phyloP scores from a whole-genome alignment of 2,888 invertebrate species.

The Meloe dianella region DNA sequence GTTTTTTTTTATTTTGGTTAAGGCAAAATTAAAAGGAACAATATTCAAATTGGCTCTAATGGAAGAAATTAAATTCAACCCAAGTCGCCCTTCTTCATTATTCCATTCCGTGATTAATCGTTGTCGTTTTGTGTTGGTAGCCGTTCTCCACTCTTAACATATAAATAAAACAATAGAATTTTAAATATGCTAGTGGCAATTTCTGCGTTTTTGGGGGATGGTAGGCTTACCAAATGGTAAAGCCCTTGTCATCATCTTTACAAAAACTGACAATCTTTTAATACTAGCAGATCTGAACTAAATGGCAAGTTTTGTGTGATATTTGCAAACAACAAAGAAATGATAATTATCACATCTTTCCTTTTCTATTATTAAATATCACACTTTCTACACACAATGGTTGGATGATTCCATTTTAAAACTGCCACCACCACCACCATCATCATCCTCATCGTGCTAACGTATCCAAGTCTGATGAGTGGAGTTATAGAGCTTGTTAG shows the following conservation, averaged over 20 bases:
- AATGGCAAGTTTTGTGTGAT: conserved; percentile 31
- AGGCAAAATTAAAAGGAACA: background rate
- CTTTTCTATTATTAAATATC: background rate
- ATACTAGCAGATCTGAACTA: conserved; percentile 35
- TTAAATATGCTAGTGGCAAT: conserved; percentile 34
- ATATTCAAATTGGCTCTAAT: background rate
- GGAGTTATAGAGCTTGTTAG: conserved; percentile 48
- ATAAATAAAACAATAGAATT: conserved; percentile 40
- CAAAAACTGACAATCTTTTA: conserved; percentile 30
- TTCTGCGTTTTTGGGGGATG: conserved; percentile 1
- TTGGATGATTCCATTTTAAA: background rate
- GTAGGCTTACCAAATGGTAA: background rate
- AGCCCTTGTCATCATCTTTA: background rate
- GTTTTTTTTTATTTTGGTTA: too few species aligned
- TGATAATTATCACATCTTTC: conserved; percentile 25
- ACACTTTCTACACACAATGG: background rate
- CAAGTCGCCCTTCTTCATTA: background rate
- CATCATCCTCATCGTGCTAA: background rate
- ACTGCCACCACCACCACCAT: background rate
- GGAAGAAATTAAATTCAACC: background rate
- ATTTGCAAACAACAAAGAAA: conserved; percentile 37
- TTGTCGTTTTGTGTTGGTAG: background rate
- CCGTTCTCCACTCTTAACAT: background rate
- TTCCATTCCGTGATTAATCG: conserved; percentile 24
- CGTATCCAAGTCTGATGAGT: conserved; percentile 1